Percentiles rank a stretch among this genome's conserved stretches.
phyloP scores from a whole-genome alignment of 2,113 vertebrate species.

The Phaethornis superciliosus region DNA sequence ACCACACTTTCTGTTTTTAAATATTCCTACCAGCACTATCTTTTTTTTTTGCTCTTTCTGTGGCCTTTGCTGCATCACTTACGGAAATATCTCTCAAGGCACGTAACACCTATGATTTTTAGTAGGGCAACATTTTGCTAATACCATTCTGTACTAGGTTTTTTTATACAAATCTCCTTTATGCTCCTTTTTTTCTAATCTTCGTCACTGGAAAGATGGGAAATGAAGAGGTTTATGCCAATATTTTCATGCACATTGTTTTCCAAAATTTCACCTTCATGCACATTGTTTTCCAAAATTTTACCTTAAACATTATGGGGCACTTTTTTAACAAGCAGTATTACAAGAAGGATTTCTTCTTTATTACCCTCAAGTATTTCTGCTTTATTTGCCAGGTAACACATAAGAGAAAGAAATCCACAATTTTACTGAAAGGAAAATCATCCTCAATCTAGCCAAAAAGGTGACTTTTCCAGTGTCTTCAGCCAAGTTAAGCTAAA shows the following conservation, averaged over 20 bases:
- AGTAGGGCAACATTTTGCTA: background rate
- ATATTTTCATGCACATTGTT: background rate
- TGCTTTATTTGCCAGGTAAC: background rate
- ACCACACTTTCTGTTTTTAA: background rate
- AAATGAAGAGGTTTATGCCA: background rate
- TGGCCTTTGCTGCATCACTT: background rate
- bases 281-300: background rate
- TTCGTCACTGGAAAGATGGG: background rate
- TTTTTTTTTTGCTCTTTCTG: background rate
- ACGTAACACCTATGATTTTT: background rate
- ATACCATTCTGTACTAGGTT: background rate
- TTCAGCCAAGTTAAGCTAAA: background rate
- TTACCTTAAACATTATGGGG: background rate
- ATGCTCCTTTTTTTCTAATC: background rate
- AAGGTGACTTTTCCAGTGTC: background rate
- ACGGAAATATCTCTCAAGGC: background rate
- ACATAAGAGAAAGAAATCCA: background rate
- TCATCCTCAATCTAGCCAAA: background rate
- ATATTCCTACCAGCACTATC: background rate
- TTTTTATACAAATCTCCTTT: background rate
- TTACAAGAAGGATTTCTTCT: background rate
- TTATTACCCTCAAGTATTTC: background rate
- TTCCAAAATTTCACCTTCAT: background rate
- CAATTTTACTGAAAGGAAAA: background rate
- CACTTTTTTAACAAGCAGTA: background rate